These are phyloP conservation scores for Cairina moschata DNA, from an alignment of 2,113 vertebrate species.

Conservation along the genomic window DNA sequence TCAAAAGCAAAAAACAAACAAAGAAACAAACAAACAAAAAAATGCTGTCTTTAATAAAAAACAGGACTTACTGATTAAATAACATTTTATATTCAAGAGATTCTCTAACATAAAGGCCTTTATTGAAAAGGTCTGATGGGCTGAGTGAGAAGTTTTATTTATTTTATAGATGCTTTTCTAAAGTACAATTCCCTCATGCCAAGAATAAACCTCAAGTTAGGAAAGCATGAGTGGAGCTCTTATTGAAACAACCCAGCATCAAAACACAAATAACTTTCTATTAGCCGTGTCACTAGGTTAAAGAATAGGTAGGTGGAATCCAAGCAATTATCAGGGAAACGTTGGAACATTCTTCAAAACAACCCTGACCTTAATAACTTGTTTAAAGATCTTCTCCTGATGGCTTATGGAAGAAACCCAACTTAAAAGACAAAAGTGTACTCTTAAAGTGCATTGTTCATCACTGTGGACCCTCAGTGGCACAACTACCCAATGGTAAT, in stretches of 20 bases:
- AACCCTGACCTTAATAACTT: constrained; percentile 64
- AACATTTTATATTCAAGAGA: constrained; percentile 59
- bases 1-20: background rate
- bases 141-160: constrained; percentile 57
- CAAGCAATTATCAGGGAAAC: constrained; percentile 58
- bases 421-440: constrained; percentile 69
- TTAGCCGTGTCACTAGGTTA: constrained; percentile 59
- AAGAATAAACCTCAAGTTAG: constrained; percentile 53
- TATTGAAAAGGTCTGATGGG: constrained; percentile 40
- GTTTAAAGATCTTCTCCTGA: constrained; percentile 55
- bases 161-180: constrained; percentile 51
- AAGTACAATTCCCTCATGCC: constrained; percentile 44
- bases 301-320: constrained; percentile 35
- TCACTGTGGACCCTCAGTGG: constrained; percentile 23
- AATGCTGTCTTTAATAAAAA: constrained; percentile 49
- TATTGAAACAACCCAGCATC: constrained; percentile 46
- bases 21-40: background rate
- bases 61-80: constrained; percentile 52
- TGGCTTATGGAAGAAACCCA: constrained; percentile 57
- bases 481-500: constrained; percentile 52
- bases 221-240: constrained; percentile 41
- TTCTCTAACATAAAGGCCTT: constrained; percentile 37
- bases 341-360: constrained; percentile 52
- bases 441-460: constrained; percentile 51
- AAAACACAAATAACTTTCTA: constrained; percentile 71